Base-by-base conservation (phyloP, 2,797 vertebrate species). In the Eupleurogrammus muticus region DNA sequence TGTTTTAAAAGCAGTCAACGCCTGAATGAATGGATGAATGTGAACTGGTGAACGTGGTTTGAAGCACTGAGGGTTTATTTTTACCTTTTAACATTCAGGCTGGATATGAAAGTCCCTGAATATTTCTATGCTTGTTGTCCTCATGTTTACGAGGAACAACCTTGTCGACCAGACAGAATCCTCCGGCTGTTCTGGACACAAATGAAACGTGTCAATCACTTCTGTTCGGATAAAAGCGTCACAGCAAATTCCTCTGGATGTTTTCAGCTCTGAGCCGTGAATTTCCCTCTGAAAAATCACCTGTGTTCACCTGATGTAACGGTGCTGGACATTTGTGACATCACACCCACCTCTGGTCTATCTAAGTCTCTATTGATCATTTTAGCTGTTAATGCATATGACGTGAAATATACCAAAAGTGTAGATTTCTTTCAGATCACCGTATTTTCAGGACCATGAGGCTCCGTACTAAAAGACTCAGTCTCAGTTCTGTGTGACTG, bases 141-240 rank as follows among this genome's bases (percentile, higher is more conserved):
- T 59, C 23, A 77, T 79, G 48, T 70, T 16, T 47, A 46, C 70
- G 61, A 66, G 66, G 36, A 54, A 72, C 70, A 70, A 52, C 73
- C 55, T 57, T 62, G 68, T 76, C 42, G 49, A 40, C 44, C 52
- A 77, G 75, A 70, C 60, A 36, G 80, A 77, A 86, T 83, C 77
- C 70, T 66, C 40, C 44, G 56, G 59, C 70, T 79, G 38, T 32
- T 53, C 47, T 51, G 50, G 59, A 66, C 67, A 70, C 63, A 88
- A 82, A 83, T 81, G 10, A 90, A 84, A 83, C 59, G 48, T 5
- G 32, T 81, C 73, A 75, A 14, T 83, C 77, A 66, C 28, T 9
- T 17, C 44, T 56, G 42, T 69, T 24, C 3, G 2, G 47, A 51
- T 51, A 60, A 63, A 67, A 71, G 56, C 77, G 47, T 40, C 48